Evolutionary conservation across 2,113 vertebrate genomes (phyloP).

Genomic region (Crotalus helleri): DNA sequence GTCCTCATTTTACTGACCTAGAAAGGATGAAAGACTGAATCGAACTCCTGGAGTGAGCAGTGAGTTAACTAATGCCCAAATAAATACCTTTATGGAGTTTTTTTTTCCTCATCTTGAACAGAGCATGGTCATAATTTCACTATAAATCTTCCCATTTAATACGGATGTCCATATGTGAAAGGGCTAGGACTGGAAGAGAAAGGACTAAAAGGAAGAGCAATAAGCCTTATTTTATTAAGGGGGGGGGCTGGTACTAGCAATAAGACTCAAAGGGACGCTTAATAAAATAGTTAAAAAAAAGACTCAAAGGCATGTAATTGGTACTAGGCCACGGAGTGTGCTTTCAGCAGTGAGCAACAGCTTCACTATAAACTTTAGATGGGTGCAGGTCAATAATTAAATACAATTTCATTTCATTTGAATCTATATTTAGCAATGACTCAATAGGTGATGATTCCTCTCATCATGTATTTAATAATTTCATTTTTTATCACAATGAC

Average conservation of each 20-base stretch:
- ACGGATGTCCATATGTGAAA: neutral
- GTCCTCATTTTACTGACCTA: neutral
- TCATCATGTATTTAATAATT: neutral
- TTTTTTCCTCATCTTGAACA: neutral
- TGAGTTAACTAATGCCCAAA: neutral
- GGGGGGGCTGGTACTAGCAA: neutral
- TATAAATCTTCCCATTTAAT: neutral
- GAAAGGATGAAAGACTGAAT: neutral
- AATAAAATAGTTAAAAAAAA: too few relatives aligned
- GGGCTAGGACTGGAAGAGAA: neutral
- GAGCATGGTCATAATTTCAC: neutral
- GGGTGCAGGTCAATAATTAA: neutral
- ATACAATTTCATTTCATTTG: neutral
- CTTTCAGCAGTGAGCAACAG: neutral
- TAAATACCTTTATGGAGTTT: neutral
- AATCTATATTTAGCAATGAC: neutral
- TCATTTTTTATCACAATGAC: neutral
- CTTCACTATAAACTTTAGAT: neutral
- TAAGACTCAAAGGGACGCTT: neutral
- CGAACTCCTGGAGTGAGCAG: neutral
- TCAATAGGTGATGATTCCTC: neutral
- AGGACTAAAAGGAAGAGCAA: neutral
- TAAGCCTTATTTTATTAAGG: neutral
- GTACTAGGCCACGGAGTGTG: neutral
- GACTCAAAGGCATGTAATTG: neutral